Evolutionary conservation across 2,888 invertebrate species (phyloP).

Genomic region (Catocala fraxini): DNA sequence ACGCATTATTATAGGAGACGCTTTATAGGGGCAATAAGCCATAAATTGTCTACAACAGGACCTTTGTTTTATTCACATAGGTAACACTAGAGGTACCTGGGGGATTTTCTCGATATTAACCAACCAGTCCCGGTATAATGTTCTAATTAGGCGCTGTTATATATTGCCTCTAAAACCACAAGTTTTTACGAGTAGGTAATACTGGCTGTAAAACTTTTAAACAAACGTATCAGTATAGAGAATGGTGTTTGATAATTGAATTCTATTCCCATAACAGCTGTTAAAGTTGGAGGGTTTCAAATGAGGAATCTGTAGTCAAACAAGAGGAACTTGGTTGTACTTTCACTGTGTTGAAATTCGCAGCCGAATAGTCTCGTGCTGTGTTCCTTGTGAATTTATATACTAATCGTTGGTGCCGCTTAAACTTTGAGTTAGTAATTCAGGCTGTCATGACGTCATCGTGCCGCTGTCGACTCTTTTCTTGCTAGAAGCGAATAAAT

Average conservation of each 20-base stretch:
- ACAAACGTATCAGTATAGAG: conserved; percentile 8
- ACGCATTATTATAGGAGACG: conserved; percentile 41
- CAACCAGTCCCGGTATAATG: conserved; percentile 26
- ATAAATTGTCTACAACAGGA: conserved; percentile 45
- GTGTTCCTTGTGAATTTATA: too few species aligned
- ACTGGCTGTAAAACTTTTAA: conserved; percentile 17
- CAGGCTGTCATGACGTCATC: too few species aligned
- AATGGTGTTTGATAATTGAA: conserved; percentile 8
- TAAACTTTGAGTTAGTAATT: too few species aligned
- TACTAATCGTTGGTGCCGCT: too few species aligned
- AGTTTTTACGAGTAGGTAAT: conserved; percentile 28
- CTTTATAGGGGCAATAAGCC: conserved; percentile 44
- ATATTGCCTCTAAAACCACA: conserved; percentile 28
- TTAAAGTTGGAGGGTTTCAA: too few species aligned
- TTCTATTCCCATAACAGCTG: background rate
- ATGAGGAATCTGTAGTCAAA: too few species aligned
- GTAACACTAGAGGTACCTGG: conserved; percentile 16
- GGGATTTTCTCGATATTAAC: conserved; percentile 27
- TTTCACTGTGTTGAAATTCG: too few species aligned
- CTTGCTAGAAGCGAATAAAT: too few species aligned
- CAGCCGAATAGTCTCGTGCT: too few species aligned
- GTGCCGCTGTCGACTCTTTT: too few species aligned
- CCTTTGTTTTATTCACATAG: conserved; percentile 45
- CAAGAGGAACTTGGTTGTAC: too few species aligned
- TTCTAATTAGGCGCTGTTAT: conserved; percentile 44